A percentile compares a stretch with the other conserved stretches of the same genome.
These are phyloP conservation scores for Oreohelix idahoensis DNA, from an alignment of 1,140 invertebrate genomes.

Conservation along the genomic window DNA sequence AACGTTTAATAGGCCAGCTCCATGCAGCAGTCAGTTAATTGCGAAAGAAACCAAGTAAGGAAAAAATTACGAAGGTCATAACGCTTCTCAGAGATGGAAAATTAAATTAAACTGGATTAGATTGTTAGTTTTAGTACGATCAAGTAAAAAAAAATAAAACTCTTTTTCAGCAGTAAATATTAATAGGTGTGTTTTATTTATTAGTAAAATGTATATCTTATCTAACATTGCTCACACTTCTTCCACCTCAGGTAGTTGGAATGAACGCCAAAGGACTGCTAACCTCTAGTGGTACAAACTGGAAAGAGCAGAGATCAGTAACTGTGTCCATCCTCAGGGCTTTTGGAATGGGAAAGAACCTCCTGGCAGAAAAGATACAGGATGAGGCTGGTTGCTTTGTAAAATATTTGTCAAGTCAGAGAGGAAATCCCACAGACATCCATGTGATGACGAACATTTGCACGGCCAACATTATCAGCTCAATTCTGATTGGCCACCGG, in stretches of 20 bases:
- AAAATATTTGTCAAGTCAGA: background rate
- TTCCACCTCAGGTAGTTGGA: background rate
- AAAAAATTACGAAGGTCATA: too few species aligned
- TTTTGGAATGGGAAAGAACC: conserved; percentile 82
- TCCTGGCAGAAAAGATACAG: conserved; percentile 80
- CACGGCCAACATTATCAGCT: conserved; percentile 51
- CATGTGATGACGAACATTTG: conserved; percentile 28
- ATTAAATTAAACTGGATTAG: too few species aligned
- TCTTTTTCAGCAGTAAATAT: too few species aligned
- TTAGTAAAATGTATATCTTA: too few species aligned
- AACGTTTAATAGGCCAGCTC: too few species aligned
- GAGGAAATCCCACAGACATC: conserved; percentile 40
- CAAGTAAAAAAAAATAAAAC: too few species aligned
- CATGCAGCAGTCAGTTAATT: too few species aligned
- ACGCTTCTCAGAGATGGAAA: too few species aligned
- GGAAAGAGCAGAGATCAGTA: conserved; percentile 88
- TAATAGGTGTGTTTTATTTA: too few species aligned
- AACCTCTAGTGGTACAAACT: conserved; percentile 82
- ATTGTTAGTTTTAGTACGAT: too few species aligned
- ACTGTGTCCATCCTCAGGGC: conserved; percentile 81
- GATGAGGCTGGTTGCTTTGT: conserved; percentile 44
- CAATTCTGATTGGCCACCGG: conserved; percentile 47
- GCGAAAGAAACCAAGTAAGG: too few species aligned
- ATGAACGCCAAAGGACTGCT: conserved; percentile 38
- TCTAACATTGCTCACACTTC: too few species aligned